Percentiles rank a stretch among this genome's conserved stretches.
phyloP scores from a whole-genome alignment of 2,888 invertebrate genomes.

The Pseudolycoriella hygida region DNA sequence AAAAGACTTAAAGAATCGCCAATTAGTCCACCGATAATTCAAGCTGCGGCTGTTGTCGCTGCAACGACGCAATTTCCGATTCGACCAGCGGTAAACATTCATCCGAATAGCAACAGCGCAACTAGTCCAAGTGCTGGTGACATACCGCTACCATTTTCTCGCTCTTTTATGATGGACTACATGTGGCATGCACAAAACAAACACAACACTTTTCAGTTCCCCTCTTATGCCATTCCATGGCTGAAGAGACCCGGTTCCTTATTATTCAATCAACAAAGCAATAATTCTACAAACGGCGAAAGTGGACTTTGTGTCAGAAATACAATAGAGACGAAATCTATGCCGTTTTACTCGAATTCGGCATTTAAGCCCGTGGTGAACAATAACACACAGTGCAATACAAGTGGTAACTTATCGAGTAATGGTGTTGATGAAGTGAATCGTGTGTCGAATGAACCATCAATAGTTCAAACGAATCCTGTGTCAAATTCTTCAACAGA shows the following conservation, averaged over 20 bases:
- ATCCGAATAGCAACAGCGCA: background rate
- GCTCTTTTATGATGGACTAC: slow-evolving; percentile 57
- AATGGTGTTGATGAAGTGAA: background rate
- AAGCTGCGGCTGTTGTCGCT: slow-evolving; percentile 10
- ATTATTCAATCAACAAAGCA: slow-evolving; percentile 4
- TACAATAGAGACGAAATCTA: background rate
- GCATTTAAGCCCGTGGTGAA: slow-evolving; percentile 16
- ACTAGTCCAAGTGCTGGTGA: background rate
- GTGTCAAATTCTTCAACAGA: background rate
- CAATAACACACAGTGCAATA: too few relatives aligned
- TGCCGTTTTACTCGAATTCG: slow-evolving; percentile 15
- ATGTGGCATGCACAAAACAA: slow-evolving; percentile 49
- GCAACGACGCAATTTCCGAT: slow-evolving; percentile 6
- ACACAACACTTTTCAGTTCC: slow-evolving; percentile 33
- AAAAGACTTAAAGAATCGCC: slow-evolving; percentile 5
- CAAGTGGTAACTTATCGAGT: background rate
- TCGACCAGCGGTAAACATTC: slow-evolving; percentile 1
- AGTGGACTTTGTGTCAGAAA: background rate
- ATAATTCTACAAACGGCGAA: background rate
- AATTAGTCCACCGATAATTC: slow-evolving; percentile 3
- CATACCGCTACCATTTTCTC: slow-evolving; percentile 35
- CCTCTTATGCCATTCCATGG: slow-evolving; percentile 49
- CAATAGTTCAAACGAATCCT: background rate
- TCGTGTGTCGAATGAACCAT: background rate
- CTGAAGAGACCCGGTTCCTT: slow-evolving; percentile 28